These are phyloP conservation scores for Ictalurus punctatus DNA, from an alignment of 2,113 vertebrate species.

Conservation along the genomic window DNA sequence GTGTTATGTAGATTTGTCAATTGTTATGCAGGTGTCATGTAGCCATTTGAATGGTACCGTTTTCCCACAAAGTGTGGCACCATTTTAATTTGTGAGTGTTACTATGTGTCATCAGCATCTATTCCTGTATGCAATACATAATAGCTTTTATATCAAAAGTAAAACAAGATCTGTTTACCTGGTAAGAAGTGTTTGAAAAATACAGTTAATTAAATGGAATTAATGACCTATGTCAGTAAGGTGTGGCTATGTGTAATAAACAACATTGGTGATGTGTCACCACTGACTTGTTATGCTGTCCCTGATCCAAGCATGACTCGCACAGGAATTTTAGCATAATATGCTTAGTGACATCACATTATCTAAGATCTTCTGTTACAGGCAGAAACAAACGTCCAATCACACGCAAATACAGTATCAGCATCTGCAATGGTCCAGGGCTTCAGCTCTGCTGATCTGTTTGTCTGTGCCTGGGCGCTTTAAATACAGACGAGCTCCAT, in stretches of 20 bases:
- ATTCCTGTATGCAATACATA: not conserved
- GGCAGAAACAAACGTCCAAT: not conserved
- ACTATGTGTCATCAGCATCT: not conserved
- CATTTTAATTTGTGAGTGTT: not conserved
- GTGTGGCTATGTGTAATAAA: not conserved
- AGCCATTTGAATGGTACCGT: not conserved
- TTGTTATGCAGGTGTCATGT: not conserved
- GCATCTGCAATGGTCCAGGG: slow-evolving; percentile 3
- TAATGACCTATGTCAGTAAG: not conserved
- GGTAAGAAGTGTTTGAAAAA: not conserved
- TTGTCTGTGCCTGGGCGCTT: not conserved
- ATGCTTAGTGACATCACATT: slow-evolving; percentile 35
- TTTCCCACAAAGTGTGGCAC: not conserved
- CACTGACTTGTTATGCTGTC: not conserved
- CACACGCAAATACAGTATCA: not conserved
- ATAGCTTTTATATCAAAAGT: not conserved
- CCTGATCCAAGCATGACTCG: slow-evolving; percentile 44
- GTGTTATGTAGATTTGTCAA: not conserved
- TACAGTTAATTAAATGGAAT: not conserved
- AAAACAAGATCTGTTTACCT: not conserved
- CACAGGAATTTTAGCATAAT: not conserved
- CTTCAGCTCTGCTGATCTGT: not conserved
- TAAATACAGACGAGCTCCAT: slow-evolving; percentile 24
- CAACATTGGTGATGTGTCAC: not conserved
- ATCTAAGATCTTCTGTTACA: slow-evolving; percentile 13